Percentiles rank a stretch among this genome's conserved stretches.
phyloP scores from a whole-genome alignment of 2,797 vertebrate genomes.

The Monodelphis domestica region DNA sequence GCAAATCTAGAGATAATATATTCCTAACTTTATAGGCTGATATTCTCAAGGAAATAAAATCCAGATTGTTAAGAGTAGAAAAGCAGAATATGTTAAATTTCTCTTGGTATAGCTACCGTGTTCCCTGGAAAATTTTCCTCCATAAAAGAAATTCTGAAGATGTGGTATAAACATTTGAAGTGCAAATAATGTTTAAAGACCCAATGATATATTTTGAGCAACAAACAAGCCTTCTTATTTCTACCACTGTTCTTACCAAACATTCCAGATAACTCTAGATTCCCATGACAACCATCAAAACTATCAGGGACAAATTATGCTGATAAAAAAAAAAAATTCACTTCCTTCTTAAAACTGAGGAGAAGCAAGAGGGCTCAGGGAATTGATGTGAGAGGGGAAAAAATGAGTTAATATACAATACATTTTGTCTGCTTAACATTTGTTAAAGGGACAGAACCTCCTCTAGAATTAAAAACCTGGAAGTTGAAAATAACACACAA shows the following conservation, averaged over 20 bases:
- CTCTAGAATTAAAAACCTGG: neutral
- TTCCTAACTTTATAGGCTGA: neutral
- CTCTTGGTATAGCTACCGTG: neutral
- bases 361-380: neutral
- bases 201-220: neutral
- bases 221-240: neutral
- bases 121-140: conserved; percentile 8
- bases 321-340: conserved; percentile 1
- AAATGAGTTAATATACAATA: neutral
- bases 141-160: neutral
- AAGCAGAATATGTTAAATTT: conserved; percentile 13
- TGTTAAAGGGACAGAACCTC: neutral
- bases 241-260: neutral
- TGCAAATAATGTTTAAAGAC: neutral
- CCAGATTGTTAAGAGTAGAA: neutral
- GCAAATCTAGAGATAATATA: neutral
- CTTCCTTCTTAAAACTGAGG: neutral
- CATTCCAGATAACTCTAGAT: neutral
- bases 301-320: neutral
- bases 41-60: conserved; percentile 23
- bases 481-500: neutral
- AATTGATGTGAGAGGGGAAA: neutral
- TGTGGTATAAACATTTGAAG: neutral
- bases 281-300: neutral
- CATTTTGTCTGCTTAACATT: neutral